These are phyloP conservation scores for Saturnia japonica DNA, from an alignment of 2,888 invertebrate species.

Conservation along the genomic window DNA sequence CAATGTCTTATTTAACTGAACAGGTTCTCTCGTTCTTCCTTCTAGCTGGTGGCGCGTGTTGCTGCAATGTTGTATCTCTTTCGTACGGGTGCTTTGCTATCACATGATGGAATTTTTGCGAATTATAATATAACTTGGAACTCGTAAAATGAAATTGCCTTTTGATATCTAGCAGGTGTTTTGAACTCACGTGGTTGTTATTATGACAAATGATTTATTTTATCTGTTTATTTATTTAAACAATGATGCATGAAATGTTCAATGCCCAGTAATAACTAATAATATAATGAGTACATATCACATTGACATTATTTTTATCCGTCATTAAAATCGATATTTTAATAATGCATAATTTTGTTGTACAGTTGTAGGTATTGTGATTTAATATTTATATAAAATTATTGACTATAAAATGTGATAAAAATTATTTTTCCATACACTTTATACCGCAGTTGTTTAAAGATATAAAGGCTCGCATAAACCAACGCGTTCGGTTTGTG, in stretches of 20 bases:
- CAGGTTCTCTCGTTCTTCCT: not conserved
- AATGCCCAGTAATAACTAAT: not conserved
- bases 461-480: not conserved
- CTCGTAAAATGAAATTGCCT: not conserved
- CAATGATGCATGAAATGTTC: not conserved
- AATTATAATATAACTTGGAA: not conserved
- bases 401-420: slow-evolving; percentile 1
- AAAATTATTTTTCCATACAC: not conserved
- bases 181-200: not conserved
- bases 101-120: not conserved
- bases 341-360: too few relatives aligned
- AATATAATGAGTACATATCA: not conserved
- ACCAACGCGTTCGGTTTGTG: not conserved
- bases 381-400: not conserved
- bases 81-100: not conserved
- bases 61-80: not conserved
- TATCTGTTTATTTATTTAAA: not conserved
- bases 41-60: not conserved
- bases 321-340: not conserved
- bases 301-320: not conserved
- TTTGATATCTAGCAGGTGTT: not conserved
- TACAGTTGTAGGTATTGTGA: too few relatives aligned
- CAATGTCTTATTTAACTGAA: not conserved
- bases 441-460: not conserved
- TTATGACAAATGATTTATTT: not conserved